Percentiles rank a stretch among this genome's conserved stretches.
Evolutionary conservation across 2,797 vertebrate species (phyloP).

Genomic region (Ctenochaetus hawaiiensis): DNA sequence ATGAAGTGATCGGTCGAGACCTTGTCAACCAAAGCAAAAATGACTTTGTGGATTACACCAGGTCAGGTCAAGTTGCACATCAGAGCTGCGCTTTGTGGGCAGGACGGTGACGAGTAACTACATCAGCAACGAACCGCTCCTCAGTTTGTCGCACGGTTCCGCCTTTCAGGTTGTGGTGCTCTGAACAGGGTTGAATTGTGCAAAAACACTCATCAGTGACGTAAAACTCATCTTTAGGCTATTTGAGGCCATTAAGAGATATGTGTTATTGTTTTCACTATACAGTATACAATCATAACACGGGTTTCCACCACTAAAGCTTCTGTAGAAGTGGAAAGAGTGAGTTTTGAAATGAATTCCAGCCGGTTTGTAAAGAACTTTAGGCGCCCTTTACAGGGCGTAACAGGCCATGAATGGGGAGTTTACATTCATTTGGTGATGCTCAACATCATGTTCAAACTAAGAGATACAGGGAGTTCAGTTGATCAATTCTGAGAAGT

Average conservation of each 20-base stretch:
- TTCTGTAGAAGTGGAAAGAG: neutral
- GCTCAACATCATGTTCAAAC: neutral
- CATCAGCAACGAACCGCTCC: neutral
- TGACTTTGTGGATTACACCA: slow-evolving; percentile 51
- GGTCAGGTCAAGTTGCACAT: slow-evolving; percentile 30
- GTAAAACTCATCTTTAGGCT: neutral
- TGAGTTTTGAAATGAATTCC: neutral
- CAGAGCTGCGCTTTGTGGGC: slow-evolving; percentile 4
- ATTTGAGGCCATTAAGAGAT: neutral
- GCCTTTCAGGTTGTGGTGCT: slow-evolving; percentile 16
- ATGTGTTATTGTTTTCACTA: neutral
- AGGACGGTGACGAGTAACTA: slow-evolving; percentile 13
- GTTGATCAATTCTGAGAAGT: neutral
- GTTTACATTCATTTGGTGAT: neutral
- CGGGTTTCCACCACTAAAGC: too few species aligned
- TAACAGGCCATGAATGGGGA: neutral
- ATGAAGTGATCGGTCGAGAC: slow-evolving; percentile 42
- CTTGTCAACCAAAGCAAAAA: slow-evolving; percentile 50
- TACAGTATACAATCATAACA: neutral
- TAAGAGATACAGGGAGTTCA: neutral
- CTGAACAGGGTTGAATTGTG: neutral
- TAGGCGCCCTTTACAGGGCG: neutral
- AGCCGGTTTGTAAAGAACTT: neutral
- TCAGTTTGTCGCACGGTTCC: slow-evolving; percentile 40
- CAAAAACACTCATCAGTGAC: slow-evolving; percentile 9